Base-by-base conservation (phyloP, 2,888 invertebrate genomes). In the Thyatira batis region DNA sequence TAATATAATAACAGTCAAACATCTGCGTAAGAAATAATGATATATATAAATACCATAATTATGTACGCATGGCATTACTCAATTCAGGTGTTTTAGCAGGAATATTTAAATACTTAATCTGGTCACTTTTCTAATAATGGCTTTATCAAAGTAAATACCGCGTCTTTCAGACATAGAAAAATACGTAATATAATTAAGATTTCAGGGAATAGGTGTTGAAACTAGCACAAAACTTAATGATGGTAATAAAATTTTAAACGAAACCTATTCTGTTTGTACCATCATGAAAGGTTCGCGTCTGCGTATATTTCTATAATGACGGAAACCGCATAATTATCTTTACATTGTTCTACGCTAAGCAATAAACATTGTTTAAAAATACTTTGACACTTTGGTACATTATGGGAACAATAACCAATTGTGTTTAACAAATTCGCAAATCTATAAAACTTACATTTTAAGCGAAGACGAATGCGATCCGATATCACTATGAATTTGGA, bases 311-410 rank as follows among this genome's bases (percentile, higher is more conserved):
- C 60, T 55, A 61, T 73, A 74, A 76, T 77, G 60, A 63, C 72
- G 73, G 72, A 72, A 80, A 72, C 70, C 52, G 56, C 55, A 51
- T 66, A 76, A 73, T 74, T 69, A 61, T 61, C 50, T 59, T 59
- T 43, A 65, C 72, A 75, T 81, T 78, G 79, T 78, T 70, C 57
- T 54, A 48, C 43, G 23, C 13, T 17, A 17, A 3, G 25, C 25
- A 23, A n/a, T 25, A 23, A 23, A 46, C 45, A 23, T 17, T 39
- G 13, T 39, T 39, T 39, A 8, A 17, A 58, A 56, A 54, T 52
- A 54, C 61, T 61, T 48, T 55, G 58, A 61, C 63, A 58, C 49
- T 63, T 71, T 69, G 60, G 66, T 68, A 69, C 68, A 53, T 67
- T 50, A 49, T 52, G 48, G 53, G 50, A 60, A 65, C 56, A 56